phyloP scores from a whole-genome alignment of 2,797 vertebrate species.

The Pangasius macronema region DNA sequence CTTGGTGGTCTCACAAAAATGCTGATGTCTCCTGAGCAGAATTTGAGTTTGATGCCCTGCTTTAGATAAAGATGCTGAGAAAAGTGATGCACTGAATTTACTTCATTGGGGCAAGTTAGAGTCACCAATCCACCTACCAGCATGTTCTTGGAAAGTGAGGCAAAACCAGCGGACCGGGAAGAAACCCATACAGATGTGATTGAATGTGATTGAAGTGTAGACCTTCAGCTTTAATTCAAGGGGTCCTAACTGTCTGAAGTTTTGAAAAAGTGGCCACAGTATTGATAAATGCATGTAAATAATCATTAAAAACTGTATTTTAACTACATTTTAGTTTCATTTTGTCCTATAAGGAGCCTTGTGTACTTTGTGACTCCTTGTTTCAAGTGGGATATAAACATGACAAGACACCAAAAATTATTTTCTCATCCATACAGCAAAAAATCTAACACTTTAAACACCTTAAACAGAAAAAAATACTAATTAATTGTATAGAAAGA shows the following conservation, averaged over 20 bases:
- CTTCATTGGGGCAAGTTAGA: not conserved
- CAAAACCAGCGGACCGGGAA: too few species aligned
- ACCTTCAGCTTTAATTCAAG: too few species aligned
- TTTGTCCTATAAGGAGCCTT: not conserved
- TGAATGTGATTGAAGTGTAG: too few species aligned
- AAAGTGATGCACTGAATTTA: too few species aligned
- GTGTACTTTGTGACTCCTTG: not conserved
- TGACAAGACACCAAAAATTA: not conserved
- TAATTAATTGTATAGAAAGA: not conserved
- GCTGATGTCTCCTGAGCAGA: too few species aligned
- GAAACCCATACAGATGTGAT: too few species aligned
- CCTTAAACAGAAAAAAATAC: too few species aligned
- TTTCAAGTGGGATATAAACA: not conserved
- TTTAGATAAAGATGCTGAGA: too few species aligned
- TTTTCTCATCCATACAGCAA: not conserved
- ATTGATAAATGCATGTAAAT: not conserved
- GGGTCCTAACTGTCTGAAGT: not conserved
- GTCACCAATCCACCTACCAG: not conserved
- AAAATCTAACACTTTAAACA: not conserved
- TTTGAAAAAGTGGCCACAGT: too few species aligned
- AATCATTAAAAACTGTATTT: not conserved
- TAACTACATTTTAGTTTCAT: not conserved
- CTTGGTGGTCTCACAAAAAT: too few species aligned
- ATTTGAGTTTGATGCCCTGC: too few species aligned
- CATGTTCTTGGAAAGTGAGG: not conserved